These are phyloP conservation scores for Gallirallus australis DNA, from an alignment of 2,797 vertebrate species.

Conservation along the genomic window DNA sequence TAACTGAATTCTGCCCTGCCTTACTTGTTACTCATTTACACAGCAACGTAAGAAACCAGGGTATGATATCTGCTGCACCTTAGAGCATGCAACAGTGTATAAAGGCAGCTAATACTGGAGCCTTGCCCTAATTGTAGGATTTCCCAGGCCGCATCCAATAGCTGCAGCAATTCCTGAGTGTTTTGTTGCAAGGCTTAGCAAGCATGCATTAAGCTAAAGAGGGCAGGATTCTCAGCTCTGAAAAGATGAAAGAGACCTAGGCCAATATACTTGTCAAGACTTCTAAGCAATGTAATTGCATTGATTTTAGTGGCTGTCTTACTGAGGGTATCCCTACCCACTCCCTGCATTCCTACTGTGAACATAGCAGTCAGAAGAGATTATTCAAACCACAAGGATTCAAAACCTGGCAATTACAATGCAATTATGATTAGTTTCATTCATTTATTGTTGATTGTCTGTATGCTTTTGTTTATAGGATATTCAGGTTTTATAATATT, in stretches of 20 bases:
- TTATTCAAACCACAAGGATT: background rate
- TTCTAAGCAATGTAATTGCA: background rate
- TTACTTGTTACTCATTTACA: background rate
- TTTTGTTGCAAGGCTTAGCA: background rate
- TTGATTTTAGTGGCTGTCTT: background rate
- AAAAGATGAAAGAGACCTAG: background rate
- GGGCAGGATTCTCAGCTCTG: background rate
- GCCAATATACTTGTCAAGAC: background rate
- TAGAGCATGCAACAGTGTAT: background rate
- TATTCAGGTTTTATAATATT: background rate
- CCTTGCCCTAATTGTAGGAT: background rate
- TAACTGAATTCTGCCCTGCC: background rate
- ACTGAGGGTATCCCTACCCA: background rate
- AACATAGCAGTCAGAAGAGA: background rate
- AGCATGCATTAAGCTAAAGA: background rate
- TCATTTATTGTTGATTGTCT: background rate
- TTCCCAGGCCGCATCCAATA: background rate
- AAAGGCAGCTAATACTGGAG: background rate
- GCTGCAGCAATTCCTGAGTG: background rate
- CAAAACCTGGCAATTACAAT: background rate
- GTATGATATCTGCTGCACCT: background rate
- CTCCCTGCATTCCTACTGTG: background rate
- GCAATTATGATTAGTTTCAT: background rate
- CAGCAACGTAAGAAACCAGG: background rate
- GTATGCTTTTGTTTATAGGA: background rate